Evolutionary conservation across 2,888 invertebrate genomes (phyloP), one percentile per base, ranked within the genome.

Genomic region (Neoaliturus tenellus): DNA sequence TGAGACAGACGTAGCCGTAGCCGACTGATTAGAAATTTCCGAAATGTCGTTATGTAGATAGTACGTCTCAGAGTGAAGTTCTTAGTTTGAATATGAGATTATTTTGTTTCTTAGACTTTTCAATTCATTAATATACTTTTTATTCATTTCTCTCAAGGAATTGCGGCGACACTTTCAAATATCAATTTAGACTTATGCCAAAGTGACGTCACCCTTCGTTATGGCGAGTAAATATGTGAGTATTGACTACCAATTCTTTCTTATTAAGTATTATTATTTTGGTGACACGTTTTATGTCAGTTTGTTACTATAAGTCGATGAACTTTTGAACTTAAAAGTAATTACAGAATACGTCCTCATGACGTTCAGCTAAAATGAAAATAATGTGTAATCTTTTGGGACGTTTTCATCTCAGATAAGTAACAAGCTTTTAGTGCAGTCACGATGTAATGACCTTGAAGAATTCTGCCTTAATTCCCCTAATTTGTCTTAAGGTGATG

Each of bases 201-300:
- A 71, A 75, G 51, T 80, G 83, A 83, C 85, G 83, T 85, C 83
- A 85, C 33, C 41, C 75, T 35, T 67, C 58, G 67, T 83, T 81
- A 85, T 85, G 85, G 85, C 85, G 85, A 85, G 82, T 85, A 85
- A 85, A 85, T 85, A 81, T 78, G 85, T 85, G 48, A 85, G 85
- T 85, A 85, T 85, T 83, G 83, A 83, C 82, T 51, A 62, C 58
- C 39, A n/a, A 69, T 44, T 12, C 31, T 62, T 62, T 62, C 8
- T 20, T 8, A 62, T 6, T n/a, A 14, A 62, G 14, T 28, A 28
- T 2, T 62, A 62, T 28, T 20, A 23, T 17, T 28, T 62, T 62
- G 10, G 31, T 62, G 62, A 62, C 62, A 28, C 31, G 12, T 31
- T 8, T 12, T 55, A 55, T n/a, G 55, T 48, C n/a, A n/a, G 3